Conservation (phyloP, 2,888 invertebrate species). For the Tipula unca region DNA sequence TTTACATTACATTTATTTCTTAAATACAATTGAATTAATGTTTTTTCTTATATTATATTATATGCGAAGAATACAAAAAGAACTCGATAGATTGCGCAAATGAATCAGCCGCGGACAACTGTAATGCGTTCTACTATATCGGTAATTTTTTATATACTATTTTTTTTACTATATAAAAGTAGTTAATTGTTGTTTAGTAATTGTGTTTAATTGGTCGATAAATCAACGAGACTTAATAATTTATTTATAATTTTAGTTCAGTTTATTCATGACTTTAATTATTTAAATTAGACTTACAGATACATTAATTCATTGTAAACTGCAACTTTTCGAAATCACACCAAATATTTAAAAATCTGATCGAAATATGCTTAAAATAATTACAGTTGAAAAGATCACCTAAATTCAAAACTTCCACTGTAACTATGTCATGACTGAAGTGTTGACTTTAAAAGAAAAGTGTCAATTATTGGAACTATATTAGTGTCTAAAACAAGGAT, state of each 20-base stretch:
- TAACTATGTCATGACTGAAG: too few relatives aligned
- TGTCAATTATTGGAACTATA: too few relatives aligned
- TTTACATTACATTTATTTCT: background rate
- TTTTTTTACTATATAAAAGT: background rate
- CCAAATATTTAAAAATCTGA: too few relatives aligned
- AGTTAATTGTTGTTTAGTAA: background rate
- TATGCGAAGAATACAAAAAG: background rate
- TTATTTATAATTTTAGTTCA: background rate
- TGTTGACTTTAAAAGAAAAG: too few relatives aligned
- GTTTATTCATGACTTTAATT: background rate
- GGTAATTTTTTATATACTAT: background rate
- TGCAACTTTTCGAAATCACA: too few relatives aligned
- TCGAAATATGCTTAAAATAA: too few relatives aligned
- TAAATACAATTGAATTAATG: background rate
- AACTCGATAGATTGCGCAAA: background rate
- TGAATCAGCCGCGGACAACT: constrained; percentile 8
- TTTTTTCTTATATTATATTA: background rate
- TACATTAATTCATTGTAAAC: too few relatives aligned
- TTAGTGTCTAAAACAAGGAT: too few relatives aligned
- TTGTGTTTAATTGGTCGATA: background rate
- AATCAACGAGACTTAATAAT: background rate
- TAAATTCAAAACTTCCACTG: too few relatives aligned
- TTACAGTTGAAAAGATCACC: too few relatives aligned
- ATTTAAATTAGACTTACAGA: too few relatives aligned
- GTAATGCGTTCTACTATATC: background rate